phyloP scores from a whole-genome alignment of 1,140 invertebrate species.

The Ridgeia piscesae region DNA sequence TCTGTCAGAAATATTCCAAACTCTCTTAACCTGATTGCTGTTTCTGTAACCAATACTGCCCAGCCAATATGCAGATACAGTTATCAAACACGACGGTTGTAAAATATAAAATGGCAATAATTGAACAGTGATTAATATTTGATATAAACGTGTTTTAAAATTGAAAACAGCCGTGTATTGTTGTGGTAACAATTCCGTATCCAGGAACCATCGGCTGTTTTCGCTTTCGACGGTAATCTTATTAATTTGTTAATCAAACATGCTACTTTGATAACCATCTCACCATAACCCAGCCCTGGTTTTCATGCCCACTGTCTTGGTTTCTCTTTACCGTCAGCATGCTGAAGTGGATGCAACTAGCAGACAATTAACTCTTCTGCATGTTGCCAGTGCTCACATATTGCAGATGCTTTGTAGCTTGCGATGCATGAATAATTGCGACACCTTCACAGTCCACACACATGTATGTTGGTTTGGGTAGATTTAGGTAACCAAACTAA shows the following conservation, averaged over 20 bases:
- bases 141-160: neutral
- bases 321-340: neutral
- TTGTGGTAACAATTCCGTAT: neutral
- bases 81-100: neutral
- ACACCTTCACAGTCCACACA: neutral
- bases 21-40: neutral
- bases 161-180: neutral
- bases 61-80: neutral
- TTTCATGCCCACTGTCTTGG: neutral
- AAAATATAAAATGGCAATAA: neutral
- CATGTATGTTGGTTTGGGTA: neutral
- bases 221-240: neutral
- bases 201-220: neutral
- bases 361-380: neutral
- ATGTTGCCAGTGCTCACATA: neutral
- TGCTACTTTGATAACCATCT: neutral
- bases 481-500: neutral
- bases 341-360: neutral
- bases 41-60: neutral
- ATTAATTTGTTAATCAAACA: neutral
- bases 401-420: neutral
- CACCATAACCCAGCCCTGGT: neutral
- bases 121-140: neutral
- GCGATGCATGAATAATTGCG: neutral
- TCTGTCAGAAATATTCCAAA: neutral